A percentile compares a stretch with the other conserved stretches of the same genome.
phyloP scores from a whole-genome alignment of 2,797 vertebrate genomes.

The Taeniopygia guttata region DNA sequence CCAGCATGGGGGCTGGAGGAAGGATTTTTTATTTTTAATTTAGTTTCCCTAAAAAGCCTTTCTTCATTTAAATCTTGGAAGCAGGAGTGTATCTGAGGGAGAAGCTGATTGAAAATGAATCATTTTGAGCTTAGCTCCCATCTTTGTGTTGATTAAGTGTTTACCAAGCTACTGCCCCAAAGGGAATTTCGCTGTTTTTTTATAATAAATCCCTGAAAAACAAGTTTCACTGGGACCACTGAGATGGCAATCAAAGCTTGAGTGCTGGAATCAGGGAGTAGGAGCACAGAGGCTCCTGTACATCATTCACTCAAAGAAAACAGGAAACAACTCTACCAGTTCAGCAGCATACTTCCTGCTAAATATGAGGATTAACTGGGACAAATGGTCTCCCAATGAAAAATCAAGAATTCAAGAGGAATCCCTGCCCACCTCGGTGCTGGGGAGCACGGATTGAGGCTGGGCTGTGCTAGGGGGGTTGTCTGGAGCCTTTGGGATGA shows the following conservation, averaged over 20 bases:
- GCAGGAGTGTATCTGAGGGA: background rate
- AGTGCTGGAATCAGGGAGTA: background rate
- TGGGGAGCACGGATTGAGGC: background rate
- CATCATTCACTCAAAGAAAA: background rate
- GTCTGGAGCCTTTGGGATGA: background rate
- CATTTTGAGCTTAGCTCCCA: background rate
- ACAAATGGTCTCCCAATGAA: background rate
- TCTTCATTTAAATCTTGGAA: constrained; percentile 28
- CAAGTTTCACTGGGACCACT: background rate
- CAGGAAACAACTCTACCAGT: background rate
- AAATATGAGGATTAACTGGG: background rate
- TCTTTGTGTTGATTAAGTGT: background rate
- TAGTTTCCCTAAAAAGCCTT: constrained; percentile 8
- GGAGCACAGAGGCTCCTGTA: background rate
- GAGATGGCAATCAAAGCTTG: background rate
- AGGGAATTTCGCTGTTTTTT: background rate
- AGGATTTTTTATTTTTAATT: constrained; percentile 28
- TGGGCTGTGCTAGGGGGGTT: background rate
- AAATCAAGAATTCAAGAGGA: background rate
- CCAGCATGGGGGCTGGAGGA: background rate
- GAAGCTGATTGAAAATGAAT: constrained; percentile 3
- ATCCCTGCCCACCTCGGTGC: accelerated
- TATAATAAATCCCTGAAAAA: constrained; percentile 1
- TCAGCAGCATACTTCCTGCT: background rate
- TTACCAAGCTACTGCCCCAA: background rate